These are phyloP conservation scores for Morphnarchus princeps DNA, from an alignment of 2,113 vertebrate genomes.

Conservation along the genomic window DNA sequence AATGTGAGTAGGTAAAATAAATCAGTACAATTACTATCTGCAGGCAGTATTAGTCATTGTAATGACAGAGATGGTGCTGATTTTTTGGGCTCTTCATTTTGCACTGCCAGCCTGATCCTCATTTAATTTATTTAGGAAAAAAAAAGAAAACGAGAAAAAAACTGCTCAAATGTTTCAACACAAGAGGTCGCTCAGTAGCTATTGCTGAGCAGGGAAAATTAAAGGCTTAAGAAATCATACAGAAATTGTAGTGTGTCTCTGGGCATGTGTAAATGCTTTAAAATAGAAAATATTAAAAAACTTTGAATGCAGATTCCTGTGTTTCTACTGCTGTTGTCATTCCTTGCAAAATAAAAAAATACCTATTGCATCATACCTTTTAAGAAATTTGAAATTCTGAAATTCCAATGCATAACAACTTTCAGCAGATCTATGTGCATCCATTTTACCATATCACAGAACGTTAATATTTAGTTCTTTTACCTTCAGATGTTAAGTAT, in stretches of 20 bases:
- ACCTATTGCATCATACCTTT: background rate
- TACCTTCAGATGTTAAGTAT: background rate
- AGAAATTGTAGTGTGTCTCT: background rate
- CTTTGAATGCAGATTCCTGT: background rate
- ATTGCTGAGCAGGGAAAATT: background rate
- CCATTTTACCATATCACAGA: background rate
- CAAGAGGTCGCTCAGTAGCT: slow-evolving; percentile 67
- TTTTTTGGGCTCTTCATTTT: background rate
- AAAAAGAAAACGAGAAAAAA: background rate
- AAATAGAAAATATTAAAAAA: background rate
- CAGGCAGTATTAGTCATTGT: background rate
- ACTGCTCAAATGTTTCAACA: background rate
- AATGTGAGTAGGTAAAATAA: background rate
- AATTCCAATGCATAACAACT: background rate
- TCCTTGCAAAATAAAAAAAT: background rate
- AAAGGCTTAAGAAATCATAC: background rate
- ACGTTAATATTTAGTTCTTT: background rate
- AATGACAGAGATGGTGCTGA: background rate
- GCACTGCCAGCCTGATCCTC: fast-evolving
- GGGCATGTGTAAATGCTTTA: background rate
- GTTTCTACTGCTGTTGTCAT: background rate
- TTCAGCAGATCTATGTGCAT: background rate
- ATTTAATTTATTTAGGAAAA: background rate
- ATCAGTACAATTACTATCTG: background rate
- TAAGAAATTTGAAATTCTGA: background rate